These are phyloP conservation scores for Caenorhabditis uteleia DNA, from an alignment of 2,888 invertebrate species.

Conservation along the genomic window DNA sequence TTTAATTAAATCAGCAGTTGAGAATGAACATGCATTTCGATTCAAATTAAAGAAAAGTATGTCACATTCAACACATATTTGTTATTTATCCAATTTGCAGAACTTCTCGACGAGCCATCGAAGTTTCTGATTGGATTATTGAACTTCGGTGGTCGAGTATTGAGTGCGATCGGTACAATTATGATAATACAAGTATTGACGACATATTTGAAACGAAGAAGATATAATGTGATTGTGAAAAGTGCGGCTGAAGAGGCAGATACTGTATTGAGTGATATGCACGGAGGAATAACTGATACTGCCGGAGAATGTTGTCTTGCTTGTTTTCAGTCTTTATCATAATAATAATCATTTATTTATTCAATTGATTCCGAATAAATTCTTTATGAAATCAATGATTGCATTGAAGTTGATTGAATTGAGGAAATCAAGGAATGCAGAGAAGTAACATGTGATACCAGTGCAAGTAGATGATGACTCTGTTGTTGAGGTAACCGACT, in stretches of 20 bases:
- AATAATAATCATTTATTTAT: neutral
- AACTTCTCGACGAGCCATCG: slow-evolving; percentile 46
- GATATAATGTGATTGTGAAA: slow-evolving; percentile 36
- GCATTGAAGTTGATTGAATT: too few species aligned
- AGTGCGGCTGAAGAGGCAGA: slow-evolving; percentile 50
- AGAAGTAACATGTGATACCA: too few species aligned
- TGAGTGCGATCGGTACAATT: slow-evolving; percentile 58
- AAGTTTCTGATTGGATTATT: slow-evolving; percentile 55
- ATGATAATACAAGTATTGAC: slow-evolving; percentile 48
- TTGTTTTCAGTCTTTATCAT: slow-evolving; percentile 15
- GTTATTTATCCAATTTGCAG: slow-evolving; percentile 18
- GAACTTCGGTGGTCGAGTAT: slow-evolving; percentile 52
- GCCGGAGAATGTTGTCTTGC: slow-evolving; percentile 35
- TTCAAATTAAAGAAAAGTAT: slow-evolving; percentile 49
- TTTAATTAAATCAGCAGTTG: slow-evolving; percentile 53
- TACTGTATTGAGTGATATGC: slow-evolving; percentile 21
- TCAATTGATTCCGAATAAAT: too few species aligned
- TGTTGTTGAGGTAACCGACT: too few species aligned
- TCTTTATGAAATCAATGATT: too few species aligned
- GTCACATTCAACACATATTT: neutral
- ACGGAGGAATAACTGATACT: slow-evolving; percentile 34
- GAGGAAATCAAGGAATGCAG: too few species aligned
- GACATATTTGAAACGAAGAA: slow-evolving; percentile 37
- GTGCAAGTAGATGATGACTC: too few species aligned
- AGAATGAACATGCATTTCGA: slow-evolving; percentile 42